Conservation (phyloP, 2,888 invertebrate genomes). For the Pterostichus madidus region DNA sequence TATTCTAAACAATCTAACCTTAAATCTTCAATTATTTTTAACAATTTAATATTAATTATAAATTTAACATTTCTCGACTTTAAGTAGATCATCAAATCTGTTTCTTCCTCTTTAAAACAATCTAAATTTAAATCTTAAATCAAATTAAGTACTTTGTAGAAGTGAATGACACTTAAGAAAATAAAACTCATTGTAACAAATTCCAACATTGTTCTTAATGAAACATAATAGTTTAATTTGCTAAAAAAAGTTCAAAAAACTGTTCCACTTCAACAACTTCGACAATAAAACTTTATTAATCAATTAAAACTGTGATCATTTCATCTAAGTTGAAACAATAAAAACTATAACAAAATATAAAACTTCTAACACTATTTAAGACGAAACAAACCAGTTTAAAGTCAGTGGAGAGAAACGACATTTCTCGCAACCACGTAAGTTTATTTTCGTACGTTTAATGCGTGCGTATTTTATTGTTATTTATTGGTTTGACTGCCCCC, state of each 20-base stretch:
- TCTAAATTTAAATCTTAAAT: too few relatives aligned
- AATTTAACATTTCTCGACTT: not conserved
- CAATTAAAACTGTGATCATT: constrained; percentile 23
- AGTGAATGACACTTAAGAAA: constrained; percentile 1
- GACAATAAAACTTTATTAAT: constrained; percentile 39
- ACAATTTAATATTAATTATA: too few relatives aligned
- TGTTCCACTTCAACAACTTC: not conserved
- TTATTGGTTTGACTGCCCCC: constrained; percentile 47
- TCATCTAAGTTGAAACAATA: constrained; percentile 29
- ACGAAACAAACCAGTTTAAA: constrained; percentile 10
- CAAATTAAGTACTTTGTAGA: not conserved
- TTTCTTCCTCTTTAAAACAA: not conserved
- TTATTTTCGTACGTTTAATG: constrained; percentile 20
- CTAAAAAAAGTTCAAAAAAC: not conserved
- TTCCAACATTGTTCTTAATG: not conserved
- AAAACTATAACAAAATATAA: constrained; percentile 27
- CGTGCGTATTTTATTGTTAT: constrained; percentile 40
- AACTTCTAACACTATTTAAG: constrained; percentile 2
- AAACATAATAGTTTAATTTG: constrained; percentile 5
- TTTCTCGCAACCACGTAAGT: constrained; percentile 36
- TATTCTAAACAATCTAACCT: too few relatives aligned
- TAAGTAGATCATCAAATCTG: not conserved
- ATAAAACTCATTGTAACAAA: not conserved
- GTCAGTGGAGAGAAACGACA: not conserved
- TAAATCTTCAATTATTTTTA: too few relatives aligned